These are phyloP conservation scores for Lasioglossum marginatum DNA, from an alignment of 2,888 invertebrate species.

Conservation along the genomic window DNA sequence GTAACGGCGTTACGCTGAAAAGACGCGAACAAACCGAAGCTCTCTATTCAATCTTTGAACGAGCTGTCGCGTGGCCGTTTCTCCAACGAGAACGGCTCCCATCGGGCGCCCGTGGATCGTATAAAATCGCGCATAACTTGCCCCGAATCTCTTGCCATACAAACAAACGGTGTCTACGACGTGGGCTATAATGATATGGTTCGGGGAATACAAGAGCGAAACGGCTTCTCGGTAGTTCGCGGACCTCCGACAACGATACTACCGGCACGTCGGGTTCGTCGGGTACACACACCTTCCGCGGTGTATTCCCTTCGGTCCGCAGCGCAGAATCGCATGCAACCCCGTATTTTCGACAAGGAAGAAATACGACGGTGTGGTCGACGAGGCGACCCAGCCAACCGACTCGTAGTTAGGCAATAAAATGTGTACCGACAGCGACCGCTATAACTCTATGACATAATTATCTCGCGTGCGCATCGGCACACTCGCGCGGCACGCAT, in stretches of 20 bases:
- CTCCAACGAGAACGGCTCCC: constrained; percentile 25
- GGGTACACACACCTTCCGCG: not conserved
- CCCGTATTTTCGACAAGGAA: constrained; percentile 33
- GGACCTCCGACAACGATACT: not conserved
- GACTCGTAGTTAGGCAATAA: not conserved
- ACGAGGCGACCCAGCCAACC: not conserved
- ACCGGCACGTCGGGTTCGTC: not conserved
- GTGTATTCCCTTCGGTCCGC: constrained; percentile 45
- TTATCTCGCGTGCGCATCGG: not conserved
- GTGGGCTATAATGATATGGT: constrained; percentile 43
- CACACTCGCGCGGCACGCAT: not conserved
- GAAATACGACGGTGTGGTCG: constrained; percentile 29
- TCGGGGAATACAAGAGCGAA: constrained; percentile 36
- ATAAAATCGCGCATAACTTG: constrained; percentile 54
- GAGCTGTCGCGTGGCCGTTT: constrained; percentile 31
- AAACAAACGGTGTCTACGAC: constrained; percentile 46
- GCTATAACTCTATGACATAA: not conserved
- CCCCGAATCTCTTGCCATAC: constrained; percentile 38
- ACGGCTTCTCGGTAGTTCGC: constrained; percentile 10
- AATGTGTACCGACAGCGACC: not conserved
- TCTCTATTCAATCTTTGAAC: constrained; percentile 39
- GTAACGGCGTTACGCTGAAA: not conserved
- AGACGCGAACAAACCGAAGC: constrained; percentile 22
- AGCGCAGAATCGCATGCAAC: constrained; percentile 14
- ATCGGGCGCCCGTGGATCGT: constrained; percentile 28